phyloP scores from a whole-genome alignment of 2,797 vertebrate species.

The Monodelphis domestica region DNA sequence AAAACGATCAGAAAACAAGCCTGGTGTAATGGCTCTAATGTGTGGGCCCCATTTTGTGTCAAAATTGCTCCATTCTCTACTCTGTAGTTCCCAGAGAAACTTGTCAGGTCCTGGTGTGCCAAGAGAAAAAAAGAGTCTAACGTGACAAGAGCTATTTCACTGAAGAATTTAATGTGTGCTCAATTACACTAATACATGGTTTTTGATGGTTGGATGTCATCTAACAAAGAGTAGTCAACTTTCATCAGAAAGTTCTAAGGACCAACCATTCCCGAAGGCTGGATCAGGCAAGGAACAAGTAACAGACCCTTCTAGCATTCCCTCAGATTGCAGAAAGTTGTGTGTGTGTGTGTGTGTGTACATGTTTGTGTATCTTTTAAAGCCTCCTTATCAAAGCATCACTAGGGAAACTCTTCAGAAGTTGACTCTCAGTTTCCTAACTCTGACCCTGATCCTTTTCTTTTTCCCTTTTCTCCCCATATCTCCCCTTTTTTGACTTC shows the following conservation, averaged over 20 bases:
- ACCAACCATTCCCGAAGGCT: conserved; percentile 42
- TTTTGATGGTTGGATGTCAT: conserved; percentile 53
- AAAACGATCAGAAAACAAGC: conserved; percentile 48
- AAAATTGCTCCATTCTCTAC: conserved; percentile 64
- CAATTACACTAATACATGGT: conserved; percentile 45
- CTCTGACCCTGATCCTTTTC: too few species aligned
- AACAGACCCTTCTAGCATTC: background rate
- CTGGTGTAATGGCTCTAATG: conserved; percentile 63
- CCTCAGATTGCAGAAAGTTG: background rate
- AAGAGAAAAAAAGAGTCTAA: conserved; percentile 47
- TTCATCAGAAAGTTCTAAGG: conserved; percentile 15
- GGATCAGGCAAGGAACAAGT: conserved; percentile 7
- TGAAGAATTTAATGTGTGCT: conserved; percentile 42
- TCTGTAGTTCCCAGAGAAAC: conserved; percentile 33
- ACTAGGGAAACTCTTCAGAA: conserved; percentile 7
- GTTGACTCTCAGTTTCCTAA: conserved; percentile 14
- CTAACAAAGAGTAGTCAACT: conserved; percentile 46
- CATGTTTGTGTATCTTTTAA: background rate
- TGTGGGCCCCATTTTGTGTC: conserved; percentile 63
- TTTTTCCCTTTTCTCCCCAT: background rate
- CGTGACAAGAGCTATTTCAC: conserved; percentile 21
- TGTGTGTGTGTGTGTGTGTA: background rate
- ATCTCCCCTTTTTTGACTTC: background rate
- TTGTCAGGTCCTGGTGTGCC: conserved; percentile 58
- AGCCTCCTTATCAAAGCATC: background rate